Percentiles rank a stretch among this genome's conserved stretches.
Conservation (phyloP, 2,888 invertebrate species). For the Osmoderma eremita region DNA sequence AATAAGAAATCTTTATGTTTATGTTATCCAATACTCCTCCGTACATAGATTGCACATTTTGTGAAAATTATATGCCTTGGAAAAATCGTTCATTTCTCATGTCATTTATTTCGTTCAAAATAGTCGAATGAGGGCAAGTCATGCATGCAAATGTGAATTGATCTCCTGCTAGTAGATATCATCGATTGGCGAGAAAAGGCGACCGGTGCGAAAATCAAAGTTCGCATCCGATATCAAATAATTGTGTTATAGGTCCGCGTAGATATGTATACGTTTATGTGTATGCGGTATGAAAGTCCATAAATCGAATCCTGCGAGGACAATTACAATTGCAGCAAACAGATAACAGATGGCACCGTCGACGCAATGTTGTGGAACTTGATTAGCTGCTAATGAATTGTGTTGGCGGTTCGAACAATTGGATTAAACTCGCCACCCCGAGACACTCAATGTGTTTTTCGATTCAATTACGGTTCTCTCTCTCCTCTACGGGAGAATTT, state of each 20-base stretch:
- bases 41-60: no score
- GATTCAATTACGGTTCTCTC: slow-evolving; percentile 57
- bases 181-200: slow-evolving; percentile 29
- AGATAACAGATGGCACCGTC: slow-evolving; percentile 58
- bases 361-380: slow-evolving; percentile 61
- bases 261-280: slow-evolving; percentile 11
- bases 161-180: slow-evolving; percentile 40
- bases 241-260: slow-evolving; percentile 26
- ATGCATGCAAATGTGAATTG: slow-evolving; percentile 38
- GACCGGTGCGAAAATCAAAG: slow-evolving; percentile 41
- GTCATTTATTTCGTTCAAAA: slow-evolving; percentile 41
- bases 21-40: no score
- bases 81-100: slow-evolving; percentile 13
- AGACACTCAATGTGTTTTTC: slow-evolving; percentile 58
- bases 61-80: not conserved
- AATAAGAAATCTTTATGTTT: no score
- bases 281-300: slow-evolving; percentile 45
- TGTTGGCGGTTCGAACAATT: slow-evolving; percentile 58
- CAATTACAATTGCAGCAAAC: slow-evolving; percentile 56
- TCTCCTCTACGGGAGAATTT: slow-evolving; percentile 52
- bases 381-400: slow-evolving; percentile 62
- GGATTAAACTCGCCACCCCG: slow-evolving; percentile 56
- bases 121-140: slow-evolving; percentile 37
- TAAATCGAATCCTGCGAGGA: slow-evolving; percentile 56
- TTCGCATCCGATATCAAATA: slow-evolving; percentile 39